Evolutionary conservation across 1,140 invertebrate genomes (phyloP).

Genomic region (Leptoteleia sp.): DNA sequence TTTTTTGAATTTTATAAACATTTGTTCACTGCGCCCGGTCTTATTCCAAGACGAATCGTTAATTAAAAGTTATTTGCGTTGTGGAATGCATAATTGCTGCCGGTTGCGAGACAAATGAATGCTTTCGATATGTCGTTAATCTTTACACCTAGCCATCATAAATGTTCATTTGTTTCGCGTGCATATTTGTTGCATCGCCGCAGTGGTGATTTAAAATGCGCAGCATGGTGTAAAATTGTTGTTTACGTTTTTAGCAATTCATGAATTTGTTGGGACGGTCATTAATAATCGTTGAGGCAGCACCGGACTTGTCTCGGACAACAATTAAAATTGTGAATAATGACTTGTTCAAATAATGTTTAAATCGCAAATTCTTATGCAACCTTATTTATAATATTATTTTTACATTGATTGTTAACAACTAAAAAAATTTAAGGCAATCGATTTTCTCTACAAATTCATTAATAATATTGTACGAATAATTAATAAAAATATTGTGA

Average conservation of each 20-base stretch:
- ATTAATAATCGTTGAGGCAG: conserved; percentile 34
- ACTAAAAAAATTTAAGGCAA: too few species aligned
- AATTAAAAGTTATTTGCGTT: conserved; percentile 29
- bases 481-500: too few species aligned
- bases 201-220: conserved; percentile 45
- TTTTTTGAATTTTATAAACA: too few species aligned
- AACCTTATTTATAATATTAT: too few species aligned
- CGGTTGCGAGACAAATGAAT: conserved; percentile 54
- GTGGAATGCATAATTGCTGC: conserved; percentile 24
- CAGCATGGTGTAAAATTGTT: conserved; percentile 56
- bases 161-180: conserved; percentile 55
- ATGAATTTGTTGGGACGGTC: conserved; percentile 31
- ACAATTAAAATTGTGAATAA: conserved; percentile 7
- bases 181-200: conserved; percentile 31
- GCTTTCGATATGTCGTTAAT: conserved; percentile 60
- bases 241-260: conserved; percentile 48
- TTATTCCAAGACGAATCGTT: too few species aligned
- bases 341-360: background rate
- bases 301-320: conserved; percentile 3
- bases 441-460: too few species aligned
- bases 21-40: too few species aligned
- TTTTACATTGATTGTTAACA: too few species aligned
- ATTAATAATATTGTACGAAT: too few species aligned
- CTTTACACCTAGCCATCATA: conserved; percentile 60
- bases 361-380: too few species aligned